Conservation (phyloP, 2,113 vertebrate species). For the Coracopsis vasa region DNA sequence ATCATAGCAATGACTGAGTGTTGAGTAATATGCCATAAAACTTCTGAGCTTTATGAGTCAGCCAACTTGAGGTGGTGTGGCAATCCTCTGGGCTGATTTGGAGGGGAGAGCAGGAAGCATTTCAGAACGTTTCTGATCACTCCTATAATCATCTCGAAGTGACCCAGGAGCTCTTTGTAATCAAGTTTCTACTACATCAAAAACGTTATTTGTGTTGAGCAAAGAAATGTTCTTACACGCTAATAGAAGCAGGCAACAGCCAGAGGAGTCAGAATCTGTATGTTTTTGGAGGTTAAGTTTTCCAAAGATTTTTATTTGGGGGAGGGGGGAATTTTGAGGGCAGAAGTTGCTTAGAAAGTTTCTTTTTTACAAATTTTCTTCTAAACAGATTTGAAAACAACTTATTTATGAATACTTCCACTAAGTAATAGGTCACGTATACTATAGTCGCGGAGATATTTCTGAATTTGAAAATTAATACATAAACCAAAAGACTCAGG, state of each 20-base stretch:
- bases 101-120: neutral
- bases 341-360: neutral
- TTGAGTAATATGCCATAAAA: conserved; percentile 52
- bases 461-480: neutral
- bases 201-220: neutral
- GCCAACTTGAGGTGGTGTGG: neutral
- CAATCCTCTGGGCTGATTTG: neutral
- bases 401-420: neutral
- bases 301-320: neutral
- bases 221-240: neutral
- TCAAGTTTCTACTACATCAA: neutral
- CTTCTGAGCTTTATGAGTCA: conserved; percentile 19
- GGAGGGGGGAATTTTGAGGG: neutral
- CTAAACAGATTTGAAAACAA: neutral
- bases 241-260: neutral
- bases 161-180: neutral
- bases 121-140: neutral
- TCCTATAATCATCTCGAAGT: neutral
- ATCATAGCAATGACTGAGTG: neutral
- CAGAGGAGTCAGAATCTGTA: neutral
- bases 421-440: neutral
- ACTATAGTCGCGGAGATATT: neutral
- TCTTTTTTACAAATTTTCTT: neutral
- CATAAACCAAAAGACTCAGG: neutral
- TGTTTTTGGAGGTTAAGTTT: neutral